These are phyloP conservation scores for Parazoanthus swiftii DNA, from an alignment of 92 coral and sea anemone genomes.

Conservation along the genomic window DNA sequence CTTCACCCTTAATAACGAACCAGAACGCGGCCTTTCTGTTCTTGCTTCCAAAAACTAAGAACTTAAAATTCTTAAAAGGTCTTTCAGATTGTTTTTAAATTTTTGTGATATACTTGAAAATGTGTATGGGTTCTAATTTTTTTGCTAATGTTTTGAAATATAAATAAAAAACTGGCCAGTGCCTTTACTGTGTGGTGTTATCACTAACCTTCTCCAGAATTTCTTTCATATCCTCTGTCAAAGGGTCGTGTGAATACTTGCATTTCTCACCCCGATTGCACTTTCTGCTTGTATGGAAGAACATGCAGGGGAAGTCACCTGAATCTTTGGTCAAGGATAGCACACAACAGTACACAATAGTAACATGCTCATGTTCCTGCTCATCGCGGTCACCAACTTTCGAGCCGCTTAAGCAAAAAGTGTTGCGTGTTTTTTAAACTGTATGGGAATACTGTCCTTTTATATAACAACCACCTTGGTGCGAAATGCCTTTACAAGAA, in stretches of 20 bases:
- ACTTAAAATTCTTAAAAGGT: neutral
- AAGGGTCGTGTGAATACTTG: constrained; percentile 82
- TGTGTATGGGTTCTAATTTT: neutral
- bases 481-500: no score
- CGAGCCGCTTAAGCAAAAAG: neutral
- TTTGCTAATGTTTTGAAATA: no score
- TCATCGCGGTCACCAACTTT: neutral
- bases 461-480: no score
- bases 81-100: no score
- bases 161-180: no score
- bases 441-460: no score
- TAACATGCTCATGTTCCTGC: neutral
- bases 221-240: constrained; percentile 70
- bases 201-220: constrained; percentile 72
- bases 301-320: constrained; percentile 90
- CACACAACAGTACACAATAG: neutral
- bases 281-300: constrained; percentile 52
- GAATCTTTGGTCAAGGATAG: constrained; percentile 45
- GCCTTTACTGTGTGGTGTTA: neutral
- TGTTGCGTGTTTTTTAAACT: no score
- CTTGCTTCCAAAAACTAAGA: no score
- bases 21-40: neutral
- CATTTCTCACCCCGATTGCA: constrained; percentile 69
- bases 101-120: no score
- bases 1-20: neutral